These are phyloP conservation scores for Paratilapia polleni DNA, from an alignment of 2,113 vertebrate genomes.

Conservation along the genomic window DNA sequence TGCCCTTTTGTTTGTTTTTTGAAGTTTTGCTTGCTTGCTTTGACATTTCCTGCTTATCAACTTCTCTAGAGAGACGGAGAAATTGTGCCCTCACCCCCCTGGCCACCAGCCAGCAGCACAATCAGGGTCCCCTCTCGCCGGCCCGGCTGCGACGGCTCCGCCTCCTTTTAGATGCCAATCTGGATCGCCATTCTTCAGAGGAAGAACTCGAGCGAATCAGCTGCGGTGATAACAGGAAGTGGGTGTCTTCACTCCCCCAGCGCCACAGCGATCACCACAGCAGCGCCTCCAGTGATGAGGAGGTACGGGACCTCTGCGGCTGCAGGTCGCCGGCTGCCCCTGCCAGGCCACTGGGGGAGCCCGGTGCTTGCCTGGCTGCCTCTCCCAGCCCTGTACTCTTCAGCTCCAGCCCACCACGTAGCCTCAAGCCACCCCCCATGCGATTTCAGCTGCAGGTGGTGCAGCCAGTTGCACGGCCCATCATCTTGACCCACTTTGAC, in stretches of 20 bases:
- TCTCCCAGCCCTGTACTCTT: conserved; percentile 87
- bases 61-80: conserved; percentile 84
- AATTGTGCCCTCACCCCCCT: conserved; percentile 87
- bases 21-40: not conserved
- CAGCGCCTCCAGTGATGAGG: conserved; percentile 90
- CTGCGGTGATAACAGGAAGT: conserved; percentile 85
- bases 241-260: conserved; percentile 78
- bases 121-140: conserved; percentile 86
- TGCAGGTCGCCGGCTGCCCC: conserved; percentile 62
- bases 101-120: conserved; percentile 89
- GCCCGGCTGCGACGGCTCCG: conserved; percentile 83
- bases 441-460: conserved; percentile 80
- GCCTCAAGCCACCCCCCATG: conserved; percentile 82
- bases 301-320: conserved; percentile 88
- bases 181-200: conserved; percentile 90
- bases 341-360: conserved; percentile 52
- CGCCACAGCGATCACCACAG: conserved; percentile 81
- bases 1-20: not conserved
- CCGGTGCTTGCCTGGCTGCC: conserved; percentile 60
- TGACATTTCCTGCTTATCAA: conserved; percentile 30
- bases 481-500: conserved; percentile 86
- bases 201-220: conserved; percentile 92
- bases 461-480: conserved; percentile 77
- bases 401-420: conserved; percentile 90
- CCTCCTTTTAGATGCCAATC: conserved; percentile 83